Evolutionary conservation across 2,888 invertebrate species (phyloP), one percentile per base, ranked within the genome.

Genomic region (Agrotis segetum): DNA sequence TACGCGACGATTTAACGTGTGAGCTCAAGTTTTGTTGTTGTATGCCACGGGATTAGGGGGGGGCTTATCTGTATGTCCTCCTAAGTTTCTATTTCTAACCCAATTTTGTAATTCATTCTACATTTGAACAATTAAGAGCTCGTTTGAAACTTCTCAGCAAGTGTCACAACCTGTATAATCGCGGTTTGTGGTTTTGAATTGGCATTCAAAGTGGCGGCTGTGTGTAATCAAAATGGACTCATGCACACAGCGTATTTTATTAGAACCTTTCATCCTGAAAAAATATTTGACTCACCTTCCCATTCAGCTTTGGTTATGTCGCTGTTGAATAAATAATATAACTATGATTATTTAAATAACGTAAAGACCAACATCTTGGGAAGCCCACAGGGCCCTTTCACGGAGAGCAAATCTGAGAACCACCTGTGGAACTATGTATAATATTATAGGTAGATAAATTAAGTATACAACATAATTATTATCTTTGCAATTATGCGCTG

Each of bases 1-100:
- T 81, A 78, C 76, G 65, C 46, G 59, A 63, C 71, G 60, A 76
- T 76, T 76, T 70, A 81, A 78, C 66, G 71, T 67, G 66, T 63
- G 63, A 40, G 19, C 14, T 55, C 11, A 66, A 81, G 77, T 78
- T 81, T 70, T 55, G 71, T 71, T 63, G 63, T 70, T 70, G 59
- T 69, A 50, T 65, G 21, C 49, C 47, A 44, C 13, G 46, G 44
- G 49, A 50, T 77, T 66, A 59, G 50, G 53, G 16, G 81, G 50
- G 53, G 16, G 81, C 50, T 66, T 81, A 66, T 74, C 81, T 62
- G 13, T 64, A 17, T 44, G 52, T 63, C 63, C 64, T 77, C 50
- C 49, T 24, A 63, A 52, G 68, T 68, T 58, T 13, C 21, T n/a
- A 49, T 13, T 72, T 46, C 17, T 2, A 75, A 74, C 17, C 29